Evolutionary conservation across 1,140 invertebrate genomes (phyloP).

Genomic region (Psilanteris sp.): DNA sequence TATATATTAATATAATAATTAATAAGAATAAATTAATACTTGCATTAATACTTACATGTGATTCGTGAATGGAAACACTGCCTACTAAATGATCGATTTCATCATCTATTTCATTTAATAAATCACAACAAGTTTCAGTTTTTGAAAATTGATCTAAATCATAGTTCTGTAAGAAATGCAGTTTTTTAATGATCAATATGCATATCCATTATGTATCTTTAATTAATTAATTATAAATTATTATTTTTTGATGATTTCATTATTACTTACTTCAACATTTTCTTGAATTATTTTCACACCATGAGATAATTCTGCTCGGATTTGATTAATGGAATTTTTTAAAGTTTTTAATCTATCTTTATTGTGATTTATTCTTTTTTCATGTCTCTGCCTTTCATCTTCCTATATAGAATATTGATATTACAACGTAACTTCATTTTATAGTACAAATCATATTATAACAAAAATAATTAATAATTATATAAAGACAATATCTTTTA

Average conservation of each 20-base stretch:
- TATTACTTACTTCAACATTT: slow-evolving; percentile 59
- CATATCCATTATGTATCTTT: too few relatives aligned
- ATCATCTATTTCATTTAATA: slow-evolving; percentile 68
- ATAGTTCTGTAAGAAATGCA: slow-evolving; percentile 55
- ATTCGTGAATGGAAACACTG: slow-evolving; percentile 67
- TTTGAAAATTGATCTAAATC: slow-evolving; percentile 54
- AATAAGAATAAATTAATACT: too few relatives aligned
- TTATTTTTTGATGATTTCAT: not conserved
- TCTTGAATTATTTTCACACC: slow-evolving; percentile 61
- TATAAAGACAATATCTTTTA: slow-evolving; percentile 59
- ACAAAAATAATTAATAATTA: too few relatives aligned
- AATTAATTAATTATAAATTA: too few relatives aligned
- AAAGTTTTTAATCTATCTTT: slow-evolving; percentile 71
- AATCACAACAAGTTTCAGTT: slow-evolving; percentile 63
- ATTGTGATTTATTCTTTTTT: slow-evolving; percentile 68
- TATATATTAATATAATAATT: too few relatives aligned
- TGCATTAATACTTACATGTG: slow-evolving; percentile 62
- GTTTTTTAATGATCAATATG: too few relatives aligned
- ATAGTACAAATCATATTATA: too few relatives aligned
- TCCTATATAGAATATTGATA: slow-evolving; percentile 66
- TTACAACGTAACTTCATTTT: too few relatives aligned
- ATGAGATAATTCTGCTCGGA: slow-evolving; percentile 63
- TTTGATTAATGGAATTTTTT: slow-evolving; percentile 75
- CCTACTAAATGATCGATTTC: slow-evolving; percentile 72
- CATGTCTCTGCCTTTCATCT: slow-evolving; percentile 68